Conservation (phyloP, 2,797 vertebrate species). For the Falco berigora region DNA sequence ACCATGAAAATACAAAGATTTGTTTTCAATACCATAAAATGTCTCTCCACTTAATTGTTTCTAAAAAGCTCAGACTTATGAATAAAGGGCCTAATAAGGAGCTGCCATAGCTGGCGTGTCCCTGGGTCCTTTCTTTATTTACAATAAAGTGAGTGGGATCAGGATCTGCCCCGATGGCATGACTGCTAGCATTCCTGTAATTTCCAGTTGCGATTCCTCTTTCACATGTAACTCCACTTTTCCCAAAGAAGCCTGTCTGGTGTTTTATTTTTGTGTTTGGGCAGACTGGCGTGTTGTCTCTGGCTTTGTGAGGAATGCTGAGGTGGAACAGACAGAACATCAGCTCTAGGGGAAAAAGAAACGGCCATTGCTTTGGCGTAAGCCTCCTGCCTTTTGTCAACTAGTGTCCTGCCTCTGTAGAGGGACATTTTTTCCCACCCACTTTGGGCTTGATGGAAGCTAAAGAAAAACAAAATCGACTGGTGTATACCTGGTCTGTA, state of each 20-base stretch:
- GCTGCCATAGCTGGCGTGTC: not conserved
- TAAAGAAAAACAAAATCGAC: constrained; percentile 36
- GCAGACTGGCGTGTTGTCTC: constrained; percentile 18
- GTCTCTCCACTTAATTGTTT: not conserved
- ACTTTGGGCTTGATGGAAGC: constrained; percentile 7
- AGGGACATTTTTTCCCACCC: constrained; percentile 19
- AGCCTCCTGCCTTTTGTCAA: constrained; percentile 58
- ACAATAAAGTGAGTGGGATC: not conserved
- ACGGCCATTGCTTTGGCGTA: not conserved
- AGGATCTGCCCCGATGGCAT: constrained; percentile 11
- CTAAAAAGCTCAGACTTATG: not conserved
- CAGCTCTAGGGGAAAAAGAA: constrained; percentile 1
- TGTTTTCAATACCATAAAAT: constrained; percentile 10
- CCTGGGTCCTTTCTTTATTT: not conserved
- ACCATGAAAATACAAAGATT: constrained; percentile 4
- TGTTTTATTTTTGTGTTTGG: constrained; percentile 8
- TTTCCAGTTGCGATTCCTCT: constrained; percentile 13
- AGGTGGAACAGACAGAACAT: constrained; percentile 21
- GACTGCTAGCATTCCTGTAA: constrained; percentile 11
- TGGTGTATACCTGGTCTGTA: constrained; percentile 42
- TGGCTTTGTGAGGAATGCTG: not conserved
- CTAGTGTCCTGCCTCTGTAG: not conserved
- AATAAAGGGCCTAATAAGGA: constrained; percentile 30
- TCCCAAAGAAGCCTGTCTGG: constrained; percentile 33
- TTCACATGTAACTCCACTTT: constrained; percentile 33